Evolutionary conservation across 2,888 invertebrate species (phyloP), one percentile per base, ranked within the genome.

Genomic region (Arctia plantaginis): DNA sequence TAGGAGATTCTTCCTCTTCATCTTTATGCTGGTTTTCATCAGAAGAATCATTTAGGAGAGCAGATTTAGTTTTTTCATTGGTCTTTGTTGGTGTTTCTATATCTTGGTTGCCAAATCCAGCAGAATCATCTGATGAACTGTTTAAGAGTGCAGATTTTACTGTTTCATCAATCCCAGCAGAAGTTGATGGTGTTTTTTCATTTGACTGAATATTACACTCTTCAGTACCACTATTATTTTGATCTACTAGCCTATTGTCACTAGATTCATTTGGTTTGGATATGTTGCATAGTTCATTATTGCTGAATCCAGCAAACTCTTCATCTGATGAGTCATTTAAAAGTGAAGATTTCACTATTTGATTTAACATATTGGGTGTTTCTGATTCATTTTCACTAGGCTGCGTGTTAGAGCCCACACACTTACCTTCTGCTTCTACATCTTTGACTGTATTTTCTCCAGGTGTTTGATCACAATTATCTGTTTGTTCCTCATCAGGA

Each of bases 21-120:
- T 69, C 71, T 73, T 82, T 80, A 69, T 88, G 85, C 47, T 84
- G 85, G 69, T 87, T 87, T 41, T 76, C 76, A 64, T 73, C 76
- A 66, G 76, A 76, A 23, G 89, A 90, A 77, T 90, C 86, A 80
- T 86, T 80, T 27, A 90, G 72, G 67, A 87, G 80, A 70, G 84
- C 73, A 8, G 84, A 80, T 77, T 88, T 90, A 66, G 82, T 72
- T 66, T 77, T 75, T 65, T 47, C 64, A 65, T 71, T 71, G 10
- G 73, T 75, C 66, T 78, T 79, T 66, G 69, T 51, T 33, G 71
- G 20, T 44, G 68, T 76, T 70, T 78, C 73, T 72, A 72, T 74
- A n/a, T 88, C 88, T 64, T 68, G 72, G 71, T 81, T 80, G 65
- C 87, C 86, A 44, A 85, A 85, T 73, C 86, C 86, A 62, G 27